Evolutionary conservation across 2,888 invertebrate species (phyloP).

Genomic region (Strigamia maritima): DNA sequence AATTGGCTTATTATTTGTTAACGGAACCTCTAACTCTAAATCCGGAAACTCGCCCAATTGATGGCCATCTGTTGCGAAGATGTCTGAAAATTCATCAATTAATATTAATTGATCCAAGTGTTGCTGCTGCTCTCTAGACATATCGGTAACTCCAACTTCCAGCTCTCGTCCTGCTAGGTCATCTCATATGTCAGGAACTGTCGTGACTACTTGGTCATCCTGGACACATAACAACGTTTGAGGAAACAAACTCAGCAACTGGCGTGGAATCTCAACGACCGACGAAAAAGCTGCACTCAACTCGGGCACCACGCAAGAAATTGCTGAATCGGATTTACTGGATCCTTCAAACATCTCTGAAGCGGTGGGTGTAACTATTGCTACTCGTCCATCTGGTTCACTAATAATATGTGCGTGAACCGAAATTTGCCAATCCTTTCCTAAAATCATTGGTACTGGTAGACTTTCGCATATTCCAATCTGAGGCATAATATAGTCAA

Average conservation of each 20-base stretch:
- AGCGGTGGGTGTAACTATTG: constrained; percentile 24
- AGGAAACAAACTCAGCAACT: no score
- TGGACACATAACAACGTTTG: no score
- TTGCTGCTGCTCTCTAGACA: not conserved
- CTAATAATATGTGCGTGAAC: constrained; percentile 6
- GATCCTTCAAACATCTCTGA: no score
- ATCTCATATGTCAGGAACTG: not conserved
- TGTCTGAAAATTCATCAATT: not conserved
- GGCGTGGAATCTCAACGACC: no score
- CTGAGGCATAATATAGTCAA: constrained; percentile 21
- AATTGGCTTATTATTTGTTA: not conserved
- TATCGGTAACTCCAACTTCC: not conserved
- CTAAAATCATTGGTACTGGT: constrained; percentile 12
- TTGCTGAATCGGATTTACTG: no score
- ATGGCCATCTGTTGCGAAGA: not conserved
- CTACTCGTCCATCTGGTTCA: not conserved
- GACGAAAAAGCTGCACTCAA: no score
- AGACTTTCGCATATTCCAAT: not conserved
- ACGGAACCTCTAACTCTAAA: not conserved
- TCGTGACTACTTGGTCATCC: no score
- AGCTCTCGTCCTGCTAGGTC: no score
- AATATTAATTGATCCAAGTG: not conserved
- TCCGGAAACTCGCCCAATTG: not conserved
- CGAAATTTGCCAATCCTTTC: constrained; percentile 33
- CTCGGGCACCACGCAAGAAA: no score